Conservation (phyloP, 1,140 invertebrate genomes). For the Dufourea novaeangliae region DNA sequence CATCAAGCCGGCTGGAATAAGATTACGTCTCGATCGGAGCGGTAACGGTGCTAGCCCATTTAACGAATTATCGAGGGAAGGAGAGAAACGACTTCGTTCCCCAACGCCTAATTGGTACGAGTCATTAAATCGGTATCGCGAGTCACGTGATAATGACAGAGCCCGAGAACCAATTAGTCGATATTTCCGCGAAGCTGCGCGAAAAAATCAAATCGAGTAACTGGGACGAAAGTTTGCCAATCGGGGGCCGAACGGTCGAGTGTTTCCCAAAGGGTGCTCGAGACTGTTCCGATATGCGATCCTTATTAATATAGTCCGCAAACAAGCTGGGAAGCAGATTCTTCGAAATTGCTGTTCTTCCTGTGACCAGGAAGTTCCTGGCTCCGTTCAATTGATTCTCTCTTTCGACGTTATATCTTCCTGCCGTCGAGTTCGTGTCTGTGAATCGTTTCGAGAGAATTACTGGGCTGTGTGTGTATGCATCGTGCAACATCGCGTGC, state of each 20-base stretch:
- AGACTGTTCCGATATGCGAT: background rate
- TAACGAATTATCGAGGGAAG: background rate
- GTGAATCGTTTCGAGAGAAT: constrained; percentile 15
- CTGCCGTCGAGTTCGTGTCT: constrained; percentile 20
- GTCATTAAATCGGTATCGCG: background rate
- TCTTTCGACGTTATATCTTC: background rate
- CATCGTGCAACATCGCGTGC: constrained; percentile 30
- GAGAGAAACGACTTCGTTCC: background rate
- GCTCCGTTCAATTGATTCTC: constrained; percentile 26
- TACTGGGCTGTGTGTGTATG: constrained; percentile 7
- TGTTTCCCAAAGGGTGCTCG: background rate
- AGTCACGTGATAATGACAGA: background rate
- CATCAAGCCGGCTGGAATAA: too few species aligned
- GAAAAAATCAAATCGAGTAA: constrained; percentile 5
- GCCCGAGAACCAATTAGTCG: background rate
- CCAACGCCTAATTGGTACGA: background rate
- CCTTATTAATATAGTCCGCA: constrained; percentile 8
- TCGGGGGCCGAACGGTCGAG: background rate
- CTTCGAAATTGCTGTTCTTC: constrained; percentile 11
- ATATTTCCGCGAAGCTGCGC: background rate
- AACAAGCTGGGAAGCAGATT: background rate
- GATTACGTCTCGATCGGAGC: background rate
- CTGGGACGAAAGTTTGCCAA: background rate
- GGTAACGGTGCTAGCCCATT: background rate
- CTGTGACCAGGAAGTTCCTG: background rate